Base-by-base conservation (phyloP, 2,113 vertebrate genomes). In the Poeciliopsis turrubarensis region DNA sequence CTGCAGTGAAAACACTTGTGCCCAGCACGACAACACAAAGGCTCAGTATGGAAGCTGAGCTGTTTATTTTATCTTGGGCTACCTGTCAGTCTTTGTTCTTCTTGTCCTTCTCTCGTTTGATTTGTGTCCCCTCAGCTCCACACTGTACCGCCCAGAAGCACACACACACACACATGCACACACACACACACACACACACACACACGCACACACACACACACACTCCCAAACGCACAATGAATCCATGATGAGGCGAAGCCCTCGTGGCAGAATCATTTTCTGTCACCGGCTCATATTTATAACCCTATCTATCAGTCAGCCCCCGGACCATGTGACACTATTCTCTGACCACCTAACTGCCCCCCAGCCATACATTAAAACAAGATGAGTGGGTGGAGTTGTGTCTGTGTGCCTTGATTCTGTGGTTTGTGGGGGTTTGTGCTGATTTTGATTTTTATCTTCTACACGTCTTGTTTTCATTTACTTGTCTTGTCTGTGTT, bases 251-350 rank as follows among this genome's bases (percentile, higher is more conserved):
- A 89, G 86, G 84, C 86, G 75, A 86, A 85, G 83, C 83, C 76
- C 66, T 75, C 81, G 72, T 85, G 81, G 85, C 68, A 83, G 82
- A 87, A 88, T 88, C 83, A 68, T 79, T 88, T 82, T 83, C 85
- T 89, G 90, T 89, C 91, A 85, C 84, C 54, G 79, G 79, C 83
- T 78, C 84, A 79, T 90, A 91, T 91, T 91, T 89, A 91, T 91
- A 91, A 85, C 79, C 86, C 80, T 71, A 89, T 92, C 88, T 82
- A 90, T 91, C 88, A 88, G 80, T 81, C 77, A 79, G 81, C 78
- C 66, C 37, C 72, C 11, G 68, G 73, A 90, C 81, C 75, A 86
- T 69, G 78, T 87, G 84, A 81, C 87, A 86, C 84, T 85, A 61
- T 87, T 89, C 86, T 87, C 83, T 82, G 83, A 91, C 89, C 87